phyloP scores from a whole-genome alignment of 2,797 vertebrate species.

The Cyclopterus lumpus region DNA sequence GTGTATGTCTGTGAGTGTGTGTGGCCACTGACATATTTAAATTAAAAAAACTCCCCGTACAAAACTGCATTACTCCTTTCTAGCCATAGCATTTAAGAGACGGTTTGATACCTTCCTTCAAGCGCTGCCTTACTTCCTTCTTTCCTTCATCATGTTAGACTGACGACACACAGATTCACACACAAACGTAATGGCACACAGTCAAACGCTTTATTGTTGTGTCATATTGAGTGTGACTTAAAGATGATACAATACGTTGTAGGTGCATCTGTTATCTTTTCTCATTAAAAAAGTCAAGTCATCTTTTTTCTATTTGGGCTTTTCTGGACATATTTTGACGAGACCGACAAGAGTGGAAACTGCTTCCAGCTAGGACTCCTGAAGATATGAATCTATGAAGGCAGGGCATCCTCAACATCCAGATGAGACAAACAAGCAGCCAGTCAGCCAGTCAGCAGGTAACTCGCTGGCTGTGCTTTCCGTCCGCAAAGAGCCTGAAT shows the following conservation, averaged over 20 bases:
- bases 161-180: neutral
- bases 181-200: neutral
- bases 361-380: neutral
- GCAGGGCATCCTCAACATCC: neutral
- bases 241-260: neutral
- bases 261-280: neutral
- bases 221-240: neutral
- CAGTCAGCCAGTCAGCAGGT: neutral
- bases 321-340: neutral
- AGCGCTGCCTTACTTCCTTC: neutral
- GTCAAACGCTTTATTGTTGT: too few relatives aligned
- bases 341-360: neutral
- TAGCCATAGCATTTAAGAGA: constrained; percentile 3
- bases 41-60: constrained; percentile 17
- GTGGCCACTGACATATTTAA: constrained; percentile 40
- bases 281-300: neutral
- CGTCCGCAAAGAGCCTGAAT: constrained; percentile 67
- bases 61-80: constrained; percentile 8
- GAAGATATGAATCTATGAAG: neutral
- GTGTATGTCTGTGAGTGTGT: constrained; percentile 43
- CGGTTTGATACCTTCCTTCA: constrained; percentile 10
- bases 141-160: neutral
- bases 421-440: constrained; percentile 30
- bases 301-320: neutral
- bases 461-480: neutral